A percentile compares a stretch with the other conserved stretches of the same genome.
These are phyloP conservation scores for Cephalopterus ornatus DNA, from an alignment of 2,113 vertebrate species.

Conservation along the genomic window DNA sequence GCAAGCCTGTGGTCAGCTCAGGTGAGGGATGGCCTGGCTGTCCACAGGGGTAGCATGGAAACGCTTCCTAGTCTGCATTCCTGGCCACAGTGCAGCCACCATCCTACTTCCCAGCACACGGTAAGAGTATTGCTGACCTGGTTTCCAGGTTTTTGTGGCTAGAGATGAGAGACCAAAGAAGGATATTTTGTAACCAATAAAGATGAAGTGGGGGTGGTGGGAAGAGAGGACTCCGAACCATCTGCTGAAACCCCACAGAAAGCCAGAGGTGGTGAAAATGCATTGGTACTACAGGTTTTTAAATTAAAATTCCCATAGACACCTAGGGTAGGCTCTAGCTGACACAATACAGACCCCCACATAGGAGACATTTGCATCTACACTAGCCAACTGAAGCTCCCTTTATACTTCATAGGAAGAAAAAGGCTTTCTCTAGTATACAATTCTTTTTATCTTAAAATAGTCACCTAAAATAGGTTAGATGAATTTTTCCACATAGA, in stretches of 20 bases:
- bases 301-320: background rate
- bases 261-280: background rate
- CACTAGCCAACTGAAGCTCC: background rate
- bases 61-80: rapidly evolving
- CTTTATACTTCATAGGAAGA: background rate
- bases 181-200: background rate
- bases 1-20: background rate
- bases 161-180: background rate
- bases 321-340: background rate
- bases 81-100: background rate
- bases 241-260: background rate
- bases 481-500: background rate
- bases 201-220: background rate
- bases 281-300: background rate
- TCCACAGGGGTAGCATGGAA: rapidly evolving
- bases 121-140: background rate
- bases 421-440: background rate
- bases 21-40: background rate
- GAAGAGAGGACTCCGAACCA: background rate
- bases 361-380: background rate
- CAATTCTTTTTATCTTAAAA: conserved; percentile 20
- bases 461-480: background rate
- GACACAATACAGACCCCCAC: background rate
- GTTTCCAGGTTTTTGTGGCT: background rate
- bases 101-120: rapidly evolving